phyloP scores from a whole-genome alignment of 2,888 invertebrate genomes.

The Dicyrtomina minuta region DNA sequence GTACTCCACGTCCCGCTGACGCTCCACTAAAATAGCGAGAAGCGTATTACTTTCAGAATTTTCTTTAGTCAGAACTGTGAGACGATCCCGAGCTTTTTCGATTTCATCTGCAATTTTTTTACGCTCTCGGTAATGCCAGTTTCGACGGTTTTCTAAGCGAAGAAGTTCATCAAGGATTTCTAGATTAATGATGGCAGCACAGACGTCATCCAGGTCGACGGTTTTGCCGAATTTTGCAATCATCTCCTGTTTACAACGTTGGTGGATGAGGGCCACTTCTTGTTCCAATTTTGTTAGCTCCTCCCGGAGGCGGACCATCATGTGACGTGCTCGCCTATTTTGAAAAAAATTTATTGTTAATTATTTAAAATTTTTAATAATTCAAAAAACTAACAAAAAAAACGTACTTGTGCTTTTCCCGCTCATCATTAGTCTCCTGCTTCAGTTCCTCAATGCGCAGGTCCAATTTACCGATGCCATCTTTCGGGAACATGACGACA shows the following conservation, averaged over 20 bases:
- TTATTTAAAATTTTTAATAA: background rate
- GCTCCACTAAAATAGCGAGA: slow-evolving; percentile 46
- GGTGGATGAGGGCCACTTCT: slow-evolving; percentile 29
- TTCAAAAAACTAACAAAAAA: too few species aligned
- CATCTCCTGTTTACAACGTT: slow-evolving; percentile 43
- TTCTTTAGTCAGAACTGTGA: slow-evolving; percentile 45
- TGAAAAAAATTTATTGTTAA: too few species aligned
- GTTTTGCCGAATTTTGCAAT: slow-evolving; percentile 46
- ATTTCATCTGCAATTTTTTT: slow-evolving; percentile 38
- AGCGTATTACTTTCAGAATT: slow-evolving; percentile 50
- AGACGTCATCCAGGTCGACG: slow-evolving; percentile 49
- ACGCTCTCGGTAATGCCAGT: slow-evolving; percentile 43
- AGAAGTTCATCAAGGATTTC: slow-evolving; percentile 45
- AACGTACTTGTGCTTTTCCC: slow-evolving; percentile 43
- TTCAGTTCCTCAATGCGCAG: slow-evolving; percentile 43
- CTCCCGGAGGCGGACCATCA: slow-evolving; percentile 44
- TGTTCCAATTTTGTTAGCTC: slow-evolving; percentile 42
- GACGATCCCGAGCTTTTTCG: slow-evolving; percentile 38
- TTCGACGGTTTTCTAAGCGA: slow-evolving; percentile 42
- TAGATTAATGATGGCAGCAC: slow-evolving; percentile 48
- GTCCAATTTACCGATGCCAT: slow-evolving; percentile 40
- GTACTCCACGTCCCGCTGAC: slow-evolving; percentile 47
- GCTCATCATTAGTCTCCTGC: slow-evolving; percentile 38
- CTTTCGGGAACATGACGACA: slow-evolving; percentile 47
- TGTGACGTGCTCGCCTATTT: slow-evolving; percentile 41